These are phyloP conservation scores for Orycteropus afer DNA, from an alignment of 2,113 vertebrate genomes.

Conservation along the genomic window DNA sequence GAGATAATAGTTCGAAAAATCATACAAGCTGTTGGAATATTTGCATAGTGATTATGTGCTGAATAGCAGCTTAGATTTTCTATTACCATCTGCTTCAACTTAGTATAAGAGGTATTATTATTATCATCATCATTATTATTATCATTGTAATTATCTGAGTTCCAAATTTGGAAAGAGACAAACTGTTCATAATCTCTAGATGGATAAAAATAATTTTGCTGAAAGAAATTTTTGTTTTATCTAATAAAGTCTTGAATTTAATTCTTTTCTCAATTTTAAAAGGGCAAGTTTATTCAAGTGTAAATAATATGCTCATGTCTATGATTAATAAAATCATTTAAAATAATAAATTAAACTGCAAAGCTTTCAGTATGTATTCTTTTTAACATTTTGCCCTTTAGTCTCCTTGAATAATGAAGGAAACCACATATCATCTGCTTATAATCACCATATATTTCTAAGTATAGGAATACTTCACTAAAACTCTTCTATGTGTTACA, in stretches of 20 bases:
- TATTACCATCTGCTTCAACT: constrained; percentile 72
- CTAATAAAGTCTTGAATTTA: constrained; percentile 65
- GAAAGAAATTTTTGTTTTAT: constrained; percentile 67
- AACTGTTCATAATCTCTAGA: constrained; percentile 53
- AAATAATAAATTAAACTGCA: constrained; percentile 75
- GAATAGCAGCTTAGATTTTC: constrained; percentile 72
- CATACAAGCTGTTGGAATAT: constrained; percentile 73
- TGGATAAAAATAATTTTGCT: constrained; percentile 68
- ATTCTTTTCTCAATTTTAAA: constrained; percentile 74
- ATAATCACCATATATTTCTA: constrained; percentile 59
- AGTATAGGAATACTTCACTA: constrained; percentile 50
- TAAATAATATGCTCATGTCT: constrained; percentile 80
- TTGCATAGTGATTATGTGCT: constrained; percentile 75
- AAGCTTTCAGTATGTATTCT: constrained; percentile 50
- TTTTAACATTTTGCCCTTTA: constrained; percentile 72
- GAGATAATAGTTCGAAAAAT: constrained; percentile 75
- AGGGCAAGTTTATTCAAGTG: constrained; percentile 78
- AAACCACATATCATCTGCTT: background rate
- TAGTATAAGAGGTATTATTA: constrained; percentile 69
- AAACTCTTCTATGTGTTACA: background rate
- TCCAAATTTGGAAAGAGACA: constrained; percentile 71
- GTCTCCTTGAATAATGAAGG: constrained; percentile 67
- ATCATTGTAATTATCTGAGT: constrained; percentile 73
- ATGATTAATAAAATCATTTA: constrained; percentile 78
- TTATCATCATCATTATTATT: constrained; percentile 66